Conservation (phyloP, 2,113 vertebrate species). For the Chascanopsetta lugubris region DNA sequence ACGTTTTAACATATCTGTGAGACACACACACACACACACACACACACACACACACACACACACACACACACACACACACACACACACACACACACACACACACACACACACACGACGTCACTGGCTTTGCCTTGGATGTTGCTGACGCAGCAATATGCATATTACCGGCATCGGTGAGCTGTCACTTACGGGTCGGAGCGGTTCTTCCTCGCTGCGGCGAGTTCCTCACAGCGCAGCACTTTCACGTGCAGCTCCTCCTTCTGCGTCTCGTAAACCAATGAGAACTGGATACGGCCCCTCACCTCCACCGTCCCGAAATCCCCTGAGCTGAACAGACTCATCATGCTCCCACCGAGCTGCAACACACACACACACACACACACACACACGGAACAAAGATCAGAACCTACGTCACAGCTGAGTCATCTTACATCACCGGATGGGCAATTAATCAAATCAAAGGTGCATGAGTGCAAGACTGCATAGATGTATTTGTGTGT, state of each 20-base stretch:
- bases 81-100: constrained; percentile 3
- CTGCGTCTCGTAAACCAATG: constrained; percentile 83
- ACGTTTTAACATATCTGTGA: constrained; percentile 92
- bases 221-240: constrained; percentile 88
- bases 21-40: constrained; percentile 7
- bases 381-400: constrained; percentile 28
- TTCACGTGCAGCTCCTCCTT: constrained; percentile 86
- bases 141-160: background rate
- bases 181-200: constrained; percentile 91
- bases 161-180: background rate
- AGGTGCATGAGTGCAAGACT: background rate
- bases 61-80: background rate
- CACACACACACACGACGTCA: background rate
- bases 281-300: constrained; percentile 87
- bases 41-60: too few species aligned
- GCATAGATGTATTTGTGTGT: constrained; percentile 9
- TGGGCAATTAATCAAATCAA: constrained; percentile 26
- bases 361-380: constrained; percentile 18
- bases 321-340: constrained; percentile 90
- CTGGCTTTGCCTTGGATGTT: background rate
- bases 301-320: constrained; percentile 87
- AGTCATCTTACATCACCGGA: constrained; percentile 54
- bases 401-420: constrained; percentile 64
- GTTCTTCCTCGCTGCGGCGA: constrained; percentile 87
- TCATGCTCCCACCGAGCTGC: constrained; percentile 91